These are phyloP conservation scores for Xylota segnis DNA, from an alignment of 2,888 invertebrate species.

Conservation along the genomic window DNA sequence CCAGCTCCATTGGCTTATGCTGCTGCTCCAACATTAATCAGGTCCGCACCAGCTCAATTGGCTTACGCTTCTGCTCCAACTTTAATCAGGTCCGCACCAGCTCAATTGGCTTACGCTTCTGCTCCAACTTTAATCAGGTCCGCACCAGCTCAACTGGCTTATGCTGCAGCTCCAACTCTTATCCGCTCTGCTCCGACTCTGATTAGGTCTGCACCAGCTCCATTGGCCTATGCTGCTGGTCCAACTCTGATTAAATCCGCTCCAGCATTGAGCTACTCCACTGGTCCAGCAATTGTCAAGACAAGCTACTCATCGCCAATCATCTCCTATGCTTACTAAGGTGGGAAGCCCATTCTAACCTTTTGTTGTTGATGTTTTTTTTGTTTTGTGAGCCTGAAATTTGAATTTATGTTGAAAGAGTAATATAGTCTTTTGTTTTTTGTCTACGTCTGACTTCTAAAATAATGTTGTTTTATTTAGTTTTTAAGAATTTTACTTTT, in stretches of 20 bases:
- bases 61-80: conserved; percentile 63
- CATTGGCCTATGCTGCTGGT: conserved; percentile 70
- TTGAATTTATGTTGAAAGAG: neutral
- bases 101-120: conserved; percentile 48
- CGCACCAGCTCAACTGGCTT: conserved; percentile 49
- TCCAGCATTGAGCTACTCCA: conserved; percentile 15
- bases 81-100: conserved; percentile 33
- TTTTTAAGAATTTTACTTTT: too few relatives aligned
- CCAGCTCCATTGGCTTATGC: conserved; percentile 52
- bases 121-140: conserved; percentile 39
- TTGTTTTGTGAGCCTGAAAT: conserved; percentile 22
- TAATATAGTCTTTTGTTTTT: neutral
- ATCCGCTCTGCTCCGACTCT: conserved; percentile 20
- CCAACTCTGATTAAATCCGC: conserved; percentile 20
- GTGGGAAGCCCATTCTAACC: neutral
- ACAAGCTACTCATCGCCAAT: conserved; percentile 82
- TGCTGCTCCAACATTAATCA: conserved; percentile 35
- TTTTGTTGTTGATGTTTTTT: conserved; percentile 41
- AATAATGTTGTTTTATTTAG: too few relatives aligned
- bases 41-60: conserved; percentile 50
- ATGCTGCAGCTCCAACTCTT: conserved; percentile 52
- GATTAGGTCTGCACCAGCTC: conserved; percentile 34
- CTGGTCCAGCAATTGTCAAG: conserved; percentile 79
- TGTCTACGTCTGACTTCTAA: neutral
- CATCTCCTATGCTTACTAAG: conserved; percentile 82